Evolutionary conservation across 2,113 vertebrate species (phyloP).

Genomic region (Hiodon tergisus): DNA sequence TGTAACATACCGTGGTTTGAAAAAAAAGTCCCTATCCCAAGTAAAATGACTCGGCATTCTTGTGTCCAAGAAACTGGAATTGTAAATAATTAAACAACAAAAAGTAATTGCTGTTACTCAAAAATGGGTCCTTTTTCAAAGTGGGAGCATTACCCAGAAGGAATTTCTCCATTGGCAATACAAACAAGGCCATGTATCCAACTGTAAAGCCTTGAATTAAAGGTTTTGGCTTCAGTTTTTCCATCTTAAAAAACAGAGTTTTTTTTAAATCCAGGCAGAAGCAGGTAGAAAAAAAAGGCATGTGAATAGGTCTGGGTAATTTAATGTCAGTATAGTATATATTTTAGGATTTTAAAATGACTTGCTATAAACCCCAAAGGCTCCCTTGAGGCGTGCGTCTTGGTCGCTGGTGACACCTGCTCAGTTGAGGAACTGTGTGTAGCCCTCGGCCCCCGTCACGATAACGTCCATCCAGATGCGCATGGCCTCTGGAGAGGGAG

Average conservation of each 20-base stretch:
- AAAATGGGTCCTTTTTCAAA: constrained; percentile 32
- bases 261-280: constrained; percentile 47
- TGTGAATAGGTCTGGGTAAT: constrained; percentile 3
- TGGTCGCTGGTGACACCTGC: not conserved
- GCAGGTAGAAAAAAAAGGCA: constrained; percentile 4
- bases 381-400: too few species aligned
- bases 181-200: constrained; percentile 45
- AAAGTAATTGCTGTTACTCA: constrained; percentile 42
- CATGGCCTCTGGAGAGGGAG: constrained; percentile 89
- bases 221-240: constrained; percentile 48
- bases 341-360: constrained; percentile 20
- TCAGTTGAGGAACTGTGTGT: constrained; percentile 93
- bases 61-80: not conserved
- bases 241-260: constrained; percentile 45
- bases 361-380: constrained; percentile 9
- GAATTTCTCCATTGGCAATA: constrained; percentile 57
- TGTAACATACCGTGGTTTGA: not conserved
- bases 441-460: constrained; percentile 91
- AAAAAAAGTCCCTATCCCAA: not conserved
- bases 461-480: constrained; percentile 99
- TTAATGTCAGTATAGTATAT: constrained; percentile 19
- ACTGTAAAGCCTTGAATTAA: constrained; percentile 34
- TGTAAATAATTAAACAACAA: constrained; percentile 19
- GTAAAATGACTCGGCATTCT: not conserved
- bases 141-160: constrained; percentile 38